These are phyloP conservation scores for Microhierax caerulescens DNA, from an alignment of 2,797 vertebrate genomes.

Conservation along the genomic window DNA sequence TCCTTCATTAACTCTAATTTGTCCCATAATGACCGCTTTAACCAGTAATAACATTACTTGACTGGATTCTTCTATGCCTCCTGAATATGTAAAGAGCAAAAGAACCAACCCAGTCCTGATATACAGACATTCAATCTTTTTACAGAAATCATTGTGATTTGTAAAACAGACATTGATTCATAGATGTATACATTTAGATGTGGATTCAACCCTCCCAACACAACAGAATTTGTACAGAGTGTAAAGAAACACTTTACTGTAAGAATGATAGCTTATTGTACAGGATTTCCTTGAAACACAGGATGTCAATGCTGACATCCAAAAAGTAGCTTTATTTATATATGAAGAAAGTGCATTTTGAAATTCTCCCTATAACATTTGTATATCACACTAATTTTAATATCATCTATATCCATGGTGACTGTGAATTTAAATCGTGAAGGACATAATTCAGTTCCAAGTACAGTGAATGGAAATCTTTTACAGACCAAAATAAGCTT, in stretches of 20 bases:
- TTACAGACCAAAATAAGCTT: background rate
- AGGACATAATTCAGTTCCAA: background rate
- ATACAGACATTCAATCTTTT: background rate
- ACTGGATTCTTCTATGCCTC: background rate
- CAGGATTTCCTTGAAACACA: background rate
- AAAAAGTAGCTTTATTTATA: background rate
- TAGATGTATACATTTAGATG: background rate
- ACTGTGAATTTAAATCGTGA: background rate
- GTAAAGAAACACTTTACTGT: background rate
- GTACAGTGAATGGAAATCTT: background rate
- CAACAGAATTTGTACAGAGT: background rate
- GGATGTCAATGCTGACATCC: background rate
- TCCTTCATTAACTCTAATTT: background rate
- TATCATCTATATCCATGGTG: background rate
- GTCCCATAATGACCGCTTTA: background rate
- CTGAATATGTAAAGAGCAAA: background rate
- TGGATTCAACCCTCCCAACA: background rate
- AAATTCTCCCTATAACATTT: background rate
- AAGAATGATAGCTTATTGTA: background rate
- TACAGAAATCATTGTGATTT: background rate
- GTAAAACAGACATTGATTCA: background rate
- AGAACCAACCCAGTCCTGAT: background rate
- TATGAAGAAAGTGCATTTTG: slow-evolving; percentile 55
- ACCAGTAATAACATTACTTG: background rate
- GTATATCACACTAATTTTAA: background rate